Conservation (phyloP, 2,888 invertebrate species). For the Asteroscopus sphinx region DNA sequence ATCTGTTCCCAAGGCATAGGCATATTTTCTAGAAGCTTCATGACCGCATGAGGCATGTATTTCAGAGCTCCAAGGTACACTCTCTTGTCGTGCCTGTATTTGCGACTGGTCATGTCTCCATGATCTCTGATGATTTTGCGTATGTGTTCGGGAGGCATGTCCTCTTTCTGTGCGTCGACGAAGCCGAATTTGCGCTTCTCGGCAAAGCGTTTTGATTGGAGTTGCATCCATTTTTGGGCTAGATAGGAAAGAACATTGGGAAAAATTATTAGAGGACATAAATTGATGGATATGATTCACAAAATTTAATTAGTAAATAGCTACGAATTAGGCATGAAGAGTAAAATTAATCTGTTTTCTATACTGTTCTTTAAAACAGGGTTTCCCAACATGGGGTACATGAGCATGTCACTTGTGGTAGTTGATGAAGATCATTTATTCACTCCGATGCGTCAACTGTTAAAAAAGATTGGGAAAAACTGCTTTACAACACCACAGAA, state of each 20-base stretch:
- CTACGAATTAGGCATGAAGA: no score
- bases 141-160: conserved; percentile 99
- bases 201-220: conserved; percentile 99
- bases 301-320: no score
- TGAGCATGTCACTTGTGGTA: no score
- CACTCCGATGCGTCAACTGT: no score
- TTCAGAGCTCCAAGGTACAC: conserved; percentile 99
- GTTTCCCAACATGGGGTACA: no score
- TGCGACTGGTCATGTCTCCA: conserved; percentile 99
- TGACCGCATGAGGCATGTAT: conserved; percentile 99
- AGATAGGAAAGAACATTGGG: conserved; percentile 13
- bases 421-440: no score
- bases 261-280: no score
- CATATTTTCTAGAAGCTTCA: conserved; percentile 99
- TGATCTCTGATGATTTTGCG: conserved; percentile 99
- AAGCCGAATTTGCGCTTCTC: conserved; percentile 99
- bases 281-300: neutral
- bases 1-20: conserved; percentile 99
- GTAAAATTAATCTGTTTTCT: no score
- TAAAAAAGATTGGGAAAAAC: no score
- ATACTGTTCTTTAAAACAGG: no score
- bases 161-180: conserved; percentile 99
- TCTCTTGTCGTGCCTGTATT: conserved; percentile 99
- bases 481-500: no score
- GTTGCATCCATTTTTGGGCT: conserved; percentile 99